A percentile compares a stretch with the other conserved stretches of the same genome.
These are phyloP conservation scores for Vanessa tameamea DNA, from an alignment of 1,140 invertebrate genomes.

Conservation along the genomic window DNA sequence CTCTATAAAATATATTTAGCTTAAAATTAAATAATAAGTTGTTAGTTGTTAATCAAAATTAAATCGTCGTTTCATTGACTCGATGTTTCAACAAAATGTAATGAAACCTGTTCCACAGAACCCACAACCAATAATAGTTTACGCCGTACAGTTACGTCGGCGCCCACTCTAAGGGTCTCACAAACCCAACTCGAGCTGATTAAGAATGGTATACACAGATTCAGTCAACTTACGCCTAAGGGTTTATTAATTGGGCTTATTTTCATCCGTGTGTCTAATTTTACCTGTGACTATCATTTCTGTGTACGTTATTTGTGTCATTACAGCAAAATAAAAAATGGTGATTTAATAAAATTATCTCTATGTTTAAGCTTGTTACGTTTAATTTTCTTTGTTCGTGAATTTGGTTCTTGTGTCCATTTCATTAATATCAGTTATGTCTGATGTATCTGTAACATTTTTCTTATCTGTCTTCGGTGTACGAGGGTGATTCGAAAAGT, in stretches of 20 bases:
- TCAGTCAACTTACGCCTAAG: not conserved
- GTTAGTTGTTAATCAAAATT: too few species aligned
- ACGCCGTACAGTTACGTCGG: slow-evolving; percentile 46
- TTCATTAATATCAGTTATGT: not conserved
- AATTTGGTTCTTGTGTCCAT: not conserved
- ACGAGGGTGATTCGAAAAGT: too few species aligned
- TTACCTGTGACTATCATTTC: not conserved
- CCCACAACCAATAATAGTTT: slow-evolving; percentile 25
- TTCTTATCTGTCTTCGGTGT: too few species aligned
- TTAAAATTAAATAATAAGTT: too few species aligned
- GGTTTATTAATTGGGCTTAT: not conserved
- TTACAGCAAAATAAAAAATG: not conserved
- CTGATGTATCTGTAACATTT: not conserved
- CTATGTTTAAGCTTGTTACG: not conserved
- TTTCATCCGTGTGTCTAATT: not conserved
- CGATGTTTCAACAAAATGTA: not conserved
- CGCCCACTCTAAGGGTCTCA: slow-evolving; percentile 27
- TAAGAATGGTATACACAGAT: not conserved
- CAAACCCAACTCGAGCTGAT: not conserved
- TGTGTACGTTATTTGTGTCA: not conserved
- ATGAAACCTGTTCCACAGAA: not conserved
- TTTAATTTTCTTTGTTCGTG: not conserved
- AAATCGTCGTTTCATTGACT: too few species aligned
- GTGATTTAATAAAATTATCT: not conserved
- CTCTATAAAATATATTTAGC: too few species aligned